phyloP scores from a whole-genome alignment of 2,113 vertebrate species.

The Piliocolobus tephrosceles region DNA sequence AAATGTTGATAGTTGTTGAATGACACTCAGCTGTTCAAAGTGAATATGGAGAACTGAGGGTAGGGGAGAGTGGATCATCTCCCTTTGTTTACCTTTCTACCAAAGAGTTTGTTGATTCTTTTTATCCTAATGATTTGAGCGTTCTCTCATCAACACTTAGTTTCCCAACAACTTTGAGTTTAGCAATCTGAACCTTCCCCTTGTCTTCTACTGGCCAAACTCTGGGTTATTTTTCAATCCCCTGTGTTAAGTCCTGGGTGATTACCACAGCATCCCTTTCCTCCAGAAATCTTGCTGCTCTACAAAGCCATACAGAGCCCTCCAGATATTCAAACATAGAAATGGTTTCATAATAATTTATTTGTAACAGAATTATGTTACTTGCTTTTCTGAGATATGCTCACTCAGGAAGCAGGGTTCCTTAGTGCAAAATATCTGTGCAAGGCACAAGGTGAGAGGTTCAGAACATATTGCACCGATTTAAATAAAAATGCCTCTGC shows the following conservation, averaged over 20 bases:
- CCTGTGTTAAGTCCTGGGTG: not conserved
- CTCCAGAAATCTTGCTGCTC: not conserved
- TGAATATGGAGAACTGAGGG: not conserved
- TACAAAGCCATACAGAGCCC: not conserved
- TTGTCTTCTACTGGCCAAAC: not conserved
- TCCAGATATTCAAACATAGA: not conserved
- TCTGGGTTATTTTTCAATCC: not conserved
- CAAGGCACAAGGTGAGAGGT: not conserved
- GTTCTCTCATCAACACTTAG: not conserved
- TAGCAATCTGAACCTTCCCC: not conserved
- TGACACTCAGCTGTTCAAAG: not conserved
- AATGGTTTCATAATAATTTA: not conserved
- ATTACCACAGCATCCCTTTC: not conserved
- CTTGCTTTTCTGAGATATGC: not conserved
- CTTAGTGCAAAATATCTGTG: not conserved
- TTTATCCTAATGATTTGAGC: not conserved
- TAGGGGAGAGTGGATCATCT: not conserved
- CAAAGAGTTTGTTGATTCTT: not conserved
- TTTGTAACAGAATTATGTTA: not conserved
- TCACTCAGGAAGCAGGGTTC: not conserved
- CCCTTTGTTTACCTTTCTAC: not conserved
- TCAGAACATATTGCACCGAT: not conserved
- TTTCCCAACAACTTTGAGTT: constrained; percentile 10
- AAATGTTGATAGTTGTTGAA: not conserved
- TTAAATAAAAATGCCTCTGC: not conserved